Evolutionary conservation across 2,888 invertebrate species (phyloP), one percentile per base, ranked within the genome.

Genomic region (Caenorhabditis japonica): DNA sequence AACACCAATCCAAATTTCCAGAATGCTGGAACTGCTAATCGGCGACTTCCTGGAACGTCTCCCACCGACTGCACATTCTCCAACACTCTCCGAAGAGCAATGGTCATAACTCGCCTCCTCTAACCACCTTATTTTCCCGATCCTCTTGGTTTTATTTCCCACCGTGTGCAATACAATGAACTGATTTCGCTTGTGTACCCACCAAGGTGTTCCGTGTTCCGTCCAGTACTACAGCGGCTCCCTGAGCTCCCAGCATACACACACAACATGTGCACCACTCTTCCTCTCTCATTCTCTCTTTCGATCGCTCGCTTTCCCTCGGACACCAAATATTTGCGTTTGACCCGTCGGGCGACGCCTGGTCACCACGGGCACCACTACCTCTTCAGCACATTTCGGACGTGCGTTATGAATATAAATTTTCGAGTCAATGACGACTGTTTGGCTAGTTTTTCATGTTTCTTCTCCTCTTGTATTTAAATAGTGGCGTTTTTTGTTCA

Each of bases 181-280:
- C 46, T 53, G 36, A 17, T 38, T 47, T 38, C 41, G 13, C 43
- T 69, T 59, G 53, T 69, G 34, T 59, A 59, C 68, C 68, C 52
- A 69, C 52, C 68, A 59, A 59, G 66, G 66, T 68, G 66, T 68
- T 68, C 66, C 66, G 53, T 55, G 56, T 66, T 51, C 66, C 58
- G 36, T 44, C 33, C 39, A 56, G 62, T 64, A 64, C 36, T 64
- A 64, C 55, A 64, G 62, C 55, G 55, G 62, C 64, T 64, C 55
- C 64, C 55, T 34, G 43, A 19, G 17, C n/a, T 25, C 59, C 39
- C 49, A 49, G 49, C 61, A 39, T 21, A 55, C 39, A 38, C 38
- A 53, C 53, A 61, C 53, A 62, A 60, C 60, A 62, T 62, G 36
- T 53, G 62, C 62, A 47, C 33, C 39, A 56, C 49, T 49, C 39